Conservation (phyloP, 2,888 invertebrate genomes). For the Pachliopta kotzebuea region DNA sequence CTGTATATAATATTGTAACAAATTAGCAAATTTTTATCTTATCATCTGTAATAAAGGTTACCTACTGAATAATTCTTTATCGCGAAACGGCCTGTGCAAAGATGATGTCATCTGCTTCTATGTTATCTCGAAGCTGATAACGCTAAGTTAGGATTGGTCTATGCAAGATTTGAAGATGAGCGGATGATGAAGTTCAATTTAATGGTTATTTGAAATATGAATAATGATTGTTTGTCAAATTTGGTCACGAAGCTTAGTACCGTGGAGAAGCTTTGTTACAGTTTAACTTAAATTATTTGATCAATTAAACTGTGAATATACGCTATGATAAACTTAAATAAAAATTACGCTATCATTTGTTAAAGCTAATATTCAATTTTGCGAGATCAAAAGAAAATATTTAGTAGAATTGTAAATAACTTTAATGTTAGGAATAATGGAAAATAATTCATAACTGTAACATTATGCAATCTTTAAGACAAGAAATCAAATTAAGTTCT, state of each 20-base stretch:
- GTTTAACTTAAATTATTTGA: background rate
- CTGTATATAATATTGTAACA: conserved; percentile 36
- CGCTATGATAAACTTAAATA: background rate
- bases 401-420: too few relatives aligned
- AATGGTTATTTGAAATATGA: background rate
- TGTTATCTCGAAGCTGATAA: conserved; percentile 72
- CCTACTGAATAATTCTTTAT: conserved; percentile 71
- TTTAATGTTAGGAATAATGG: background rate
- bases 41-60: conserved; percentile 54
- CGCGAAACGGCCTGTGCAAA: conserved; percentile 55
- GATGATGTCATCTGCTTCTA: conserved; percentile 71
- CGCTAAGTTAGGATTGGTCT: conserved; percentile 62
- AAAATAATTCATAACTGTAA: background rate
- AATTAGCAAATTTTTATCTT: conserved; percentile 52
- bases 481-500: background rate
- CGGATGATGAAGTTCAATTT: conserved; percentile 11
- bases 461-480: background rate
- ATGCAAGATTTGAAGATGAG: conserved; percentile 31
- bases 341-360: background rate
- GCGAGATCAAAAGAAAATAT: too few relatives aligned
- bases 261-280: background rate
- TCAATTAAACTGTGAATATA: background rate
- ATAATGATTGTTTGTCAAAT: too few relatives aligned
- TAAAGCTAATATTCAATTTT: background rate
- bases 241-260: too few relatives aligned